Percentiles rank a stretch among this genome's conserved stretches.
These are phyloP conservation scores for Dipodomys merriami DNA, from an alignment of 2,113 vertebrate genomes.

Conservation along the genomic window DNA sequence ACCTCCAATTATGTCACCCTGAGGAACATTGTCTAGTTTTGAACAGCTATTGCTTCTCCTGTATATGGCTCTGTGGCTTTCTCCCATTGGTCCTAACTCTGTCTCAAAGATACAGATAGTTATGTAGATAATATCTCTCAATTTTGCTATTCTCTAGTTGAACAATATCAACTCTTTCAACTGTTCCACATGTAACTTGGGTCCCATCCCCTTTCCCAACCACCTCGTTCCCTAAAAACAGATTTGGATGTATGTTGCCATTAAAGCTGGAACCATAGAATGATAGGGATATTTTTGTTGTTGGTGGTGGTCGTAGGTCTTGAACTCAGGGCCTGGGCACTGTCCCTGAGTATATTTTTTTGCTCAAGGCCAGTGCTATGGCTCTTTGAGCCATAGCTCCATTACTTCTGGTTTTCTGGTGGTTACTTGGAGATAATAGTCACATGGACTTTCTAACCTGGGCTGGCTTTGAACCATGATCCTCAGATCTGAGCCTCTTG, in stretches of 20 bases:
- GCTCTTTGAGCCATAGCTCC: too few relatives aligned
- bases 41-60: not conserved
- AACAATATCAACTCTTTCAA: not conserved
- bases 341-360: too few relatives aligned
- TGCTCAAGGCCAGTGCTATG: too few relatives aligned
- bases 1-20: not conserved
- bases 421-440: too few relatives aligned
- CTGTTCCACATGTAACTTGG: not conserved
- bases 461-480: too few relatives aligned
- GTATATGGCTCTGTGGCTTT: not conserved
- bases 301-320: too few relatives aligned
- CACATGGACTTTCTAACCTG: too few relatives aligned
- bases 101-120: not conserved
- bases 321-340: too few relatives aligned
- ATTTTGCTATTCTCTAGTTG: not conserved
- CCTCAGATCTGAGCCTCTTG: too few relatives aligned
- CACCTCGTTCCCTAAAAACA: not conserved
- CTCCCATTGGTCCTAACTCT: not conserved
- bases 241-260: not conserved
- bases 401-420: too few relatives aligned
- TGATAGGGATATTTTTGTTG: too few relatives aligned
- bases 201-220: not conserved
- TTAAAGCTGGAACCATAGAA: not conserved
- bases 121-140: not conserved
- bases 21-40: conserved; percentile 1